phyloP scores from a whole-genome alignment of 2,113 vertebrate species.

The Neodon shergylaensis region DNA sequence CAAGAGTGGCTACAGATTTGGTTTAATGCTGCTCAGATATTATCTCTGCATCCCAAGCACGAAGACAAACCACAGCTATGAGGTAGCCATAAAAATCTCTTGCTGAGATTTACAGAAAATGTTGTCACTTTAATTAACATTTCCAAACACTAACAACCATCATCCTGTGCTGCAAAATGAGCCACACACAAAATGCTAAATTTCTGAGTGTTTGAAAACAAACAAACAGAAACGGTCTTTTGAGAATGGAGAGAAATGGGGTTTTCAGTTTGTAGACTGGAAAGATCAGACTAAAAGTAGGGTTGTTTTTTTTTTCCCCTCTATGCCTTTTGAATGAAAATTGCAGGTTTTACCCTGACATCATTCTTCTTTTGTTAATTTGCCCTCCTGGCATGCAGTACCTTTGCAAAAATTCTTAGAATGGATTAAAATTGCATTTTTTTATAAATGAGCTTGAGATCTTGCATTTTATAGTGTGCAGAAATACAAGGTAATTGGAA shows the following conservation, averaged over 20 bases:
- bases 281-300: slow-evolving; percentile 54
- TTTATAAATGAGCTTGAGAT: slow-evolving; percentile 69
- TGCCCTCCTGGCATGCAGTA: slow-evolving; percentile 56
- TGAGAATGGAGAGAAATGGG: slow-evolving; percentile 58
- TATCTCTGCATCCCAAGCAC: slow-evolving; percentile 70
- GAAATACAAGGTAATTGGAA: slow-evolving; percentile 66
- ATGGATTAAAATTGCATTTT: slow-evolving; percentile 73
- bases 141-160: slow-evolving; percentile 75
- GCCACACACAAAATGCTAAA: slow-evolving; percentile 65
- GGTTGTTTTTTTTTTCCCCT: neutral
- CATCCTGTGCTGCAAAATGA: slow-evolving; percentile 59
- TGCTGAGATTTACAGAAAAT: slow-evolving; percentile 66
- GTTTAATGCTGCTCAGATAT: slow-evolving; percentile 75
- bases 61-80: slow-evolving; percentile 59
- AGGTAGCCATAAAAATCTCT: slow-evolving; percentile 61
- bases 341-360: slow-evolving; percentile 30
- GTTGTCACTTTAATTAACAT: slow-evolving; percentile 78
- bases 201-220: slow-evolving; percentile 68
- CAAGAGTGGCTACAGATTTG: slow-evolving; percentile 70
- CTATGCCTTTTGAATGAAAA: slow-evolving; percentile 46
- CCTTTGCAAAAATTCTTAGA: slow-evolving; percentile 66
- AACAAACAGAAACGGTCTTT: slow-evolving; percentile 62
- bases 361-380: slow-evolving; percentile 75
- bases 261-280: slow-evolving; percentile 35
- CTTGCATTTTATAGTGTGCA: slow-evolving; percentile 53